phyloP scores from a whole-genome alignment of 2,797 vertebrate genomes.

The Myripristis murdjan region DNA sequence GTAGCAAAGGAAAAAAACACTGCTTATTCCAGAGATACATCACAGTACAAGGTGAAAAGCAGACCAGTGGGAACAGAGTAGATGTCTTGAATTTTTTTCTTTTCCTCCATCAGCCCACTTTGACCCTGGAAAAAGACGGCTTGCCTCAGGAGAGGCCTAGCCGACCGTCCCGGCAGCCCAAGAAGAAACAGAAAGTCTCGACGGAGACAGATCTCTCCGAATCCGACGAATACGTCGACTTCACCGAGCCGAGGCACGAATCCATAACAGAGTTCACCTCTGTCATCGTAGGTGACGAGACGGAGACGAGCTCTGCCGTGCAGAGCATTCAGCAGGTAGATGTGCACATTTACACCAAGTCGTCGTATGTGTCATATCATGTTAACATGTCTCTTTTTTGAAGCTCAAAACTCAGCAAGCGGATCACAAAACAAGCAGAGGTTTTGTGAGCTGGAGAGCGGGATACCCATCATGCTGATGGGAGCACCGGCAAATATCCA shows the following conservation, averaged over 20 bases:
- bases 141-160: slow-evolving; percentile 83
- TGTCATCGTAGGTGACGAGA: slow-evolving; percentile 89
- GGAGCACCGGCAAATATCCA: neutral
- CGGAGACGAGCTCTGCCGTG: slow-evolving; percentile 94
- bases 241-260: slow-evolving; percentile 74
- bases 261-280: slow-evolving; percentile 80
- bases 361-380: neutral
- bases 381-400: neutral
- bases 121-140: slow-evolving; percentile 90
- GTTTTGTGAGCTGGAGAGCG: neutral
- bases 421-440: neutral
- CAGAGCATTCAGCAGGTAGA: slow-evolving; percentile 97
- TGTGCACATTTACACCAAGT: neutral
- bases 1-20: too few species aligned
- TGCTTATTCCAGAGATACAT: too few species aligned
- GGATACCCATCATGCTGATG: neutral
- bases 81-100: neutral
- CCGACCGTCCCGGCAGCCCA: slow-evolving; percentile 78
- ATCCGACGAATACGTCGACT: slow-evolving; percentile 89
- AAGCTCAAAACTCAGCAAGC: neutral
- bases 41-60: too few species aligned
- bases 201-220: slow-evolving; percentile 87
- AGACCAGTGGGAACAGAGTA: neutral
- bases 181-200: slow-evolving; percentile 86
- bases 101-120: slow-evolving; percentile 81